Evolutionary conservation across 2,113 vertebrate genomes (phyloP).

Genomic region (Blennius ocellaris): DNA sequence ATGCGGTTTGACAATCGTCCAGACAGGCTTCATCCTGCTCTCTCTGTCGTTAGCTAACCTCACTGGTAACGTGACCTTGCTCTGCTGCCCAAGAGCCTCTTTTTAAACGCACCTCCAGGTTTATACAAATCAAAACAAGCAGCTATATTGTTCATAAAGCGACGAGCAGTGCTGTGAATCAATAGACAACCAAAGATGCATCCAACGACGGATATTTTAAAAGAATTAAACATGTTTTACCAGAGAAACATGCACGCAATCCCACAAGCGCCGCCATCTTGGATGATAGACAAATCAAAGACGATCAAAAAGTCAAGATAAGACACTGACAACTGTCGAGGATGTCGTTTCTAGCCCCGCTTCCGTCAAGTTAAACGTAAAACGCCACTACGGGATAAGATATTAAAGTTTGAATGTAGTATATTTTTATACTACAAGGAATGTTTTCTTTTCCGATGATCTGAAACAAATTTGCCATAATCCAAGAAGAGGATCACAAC

Average conservation of each 20-base stretch:
- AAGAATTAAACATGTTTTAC: constrained; percentile 63
- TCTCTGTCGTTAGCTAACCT: constrained; percentile 44
- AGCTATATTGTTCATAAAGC: not conserved
- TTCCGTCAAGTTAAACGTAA: too few species aligned
- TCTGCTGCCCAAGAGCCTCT: constrained; percentile 1
- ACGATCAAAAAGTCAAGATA: constrained; percentile 18
- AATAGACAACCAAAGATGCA: not conserved
- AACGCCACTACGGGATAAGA: too few species aligned
- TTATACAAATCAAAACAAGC: not conserved
- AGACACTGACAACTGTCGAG: too few species aligned
- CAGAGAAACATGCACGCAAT: constrained; percentile 81
- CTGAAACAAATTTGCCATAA: too few species aligned
- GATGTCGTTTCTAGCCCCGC: too few species aligned
- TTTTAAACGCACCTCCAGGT: not conserved
- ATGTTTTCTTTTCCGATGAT: too few species aligned
- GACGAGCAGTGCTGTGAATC: accelerated
- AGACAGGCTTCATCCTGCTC: constrained; percentile 1
- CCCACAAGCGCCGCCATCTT: constrained; percentile 85
- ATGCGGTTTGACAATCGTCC: not conserved
- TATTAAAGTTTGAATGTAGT: too few species aligned
- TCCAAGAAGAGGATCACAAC: too few species aligned
- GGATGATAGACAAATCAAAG: constrained; percentile 49
- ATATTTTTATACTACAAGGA: too few species aligned
- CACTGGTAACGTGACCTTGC: constrained; percentile 76
- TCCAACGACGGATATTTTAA: accelerated